Base-by-base conservation (phyloP, 2,113 vertebrate species). In the Pseudorhombus dupliciocellatus region DNA sequence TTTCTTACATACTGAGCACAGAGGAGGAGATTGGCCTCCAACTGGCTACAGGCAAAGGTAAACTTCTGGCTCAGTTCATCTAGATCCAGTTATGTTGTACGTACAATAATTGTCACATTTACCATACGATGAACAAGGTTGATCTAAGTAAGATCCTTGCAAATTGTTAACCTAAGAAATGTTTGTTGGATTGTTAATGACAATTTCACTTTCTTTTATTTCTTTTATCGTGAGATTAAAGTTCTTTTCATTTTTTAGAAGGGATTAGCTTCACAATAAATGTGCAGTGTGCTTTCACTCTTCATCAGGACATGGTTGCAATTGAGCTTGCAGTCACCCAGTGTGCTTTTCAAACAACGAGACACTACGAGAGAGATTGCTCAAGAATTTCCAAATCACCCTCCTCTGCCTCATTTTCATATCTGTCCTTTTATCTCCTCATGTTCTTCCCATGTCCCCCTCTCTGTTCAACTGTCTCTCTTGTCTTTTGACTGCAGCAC, bases 401-500 rank as follows among this genome's bases (percentile, higher is more conserved):
- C 46, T 70, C 61, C 53, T 31, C 58, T 57, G 57, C 73, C 68
- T 67, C 48, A 50, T 62, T 12, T 24, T 54, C 8, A 44, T 73
- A 4, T 44, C 15, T 75, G 70, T 53, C 34, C 60, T 58, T 31
- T 25, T 48, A 64, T 72, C 28, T 46, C 77, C 30, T 55, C 66
- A 12, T 7, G 34, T 81, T 46, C 69, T 1, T 63, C 70, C 55
- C 42, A 46, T 46, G 42, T 18, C 5, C 62, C 31, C 6, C 54
- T 50, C 52, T 66, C 52, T 79, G 16, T 44, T 44, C 16, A 50
- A 14, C 6, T 50, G 46, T n/a, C 82, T 92, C 61, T 94, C 93
- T 73, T 57, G 81, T 59, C 62, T 92, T 88, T 66, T 20, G 5
- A 4, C 93, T 52, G 58, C 95, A 94, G 95, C 91, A 9, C 66